phyloP scores from a whole-genome alignment of 2,888 invertebrate species.

The Petrophora chlorosata region DNA sequence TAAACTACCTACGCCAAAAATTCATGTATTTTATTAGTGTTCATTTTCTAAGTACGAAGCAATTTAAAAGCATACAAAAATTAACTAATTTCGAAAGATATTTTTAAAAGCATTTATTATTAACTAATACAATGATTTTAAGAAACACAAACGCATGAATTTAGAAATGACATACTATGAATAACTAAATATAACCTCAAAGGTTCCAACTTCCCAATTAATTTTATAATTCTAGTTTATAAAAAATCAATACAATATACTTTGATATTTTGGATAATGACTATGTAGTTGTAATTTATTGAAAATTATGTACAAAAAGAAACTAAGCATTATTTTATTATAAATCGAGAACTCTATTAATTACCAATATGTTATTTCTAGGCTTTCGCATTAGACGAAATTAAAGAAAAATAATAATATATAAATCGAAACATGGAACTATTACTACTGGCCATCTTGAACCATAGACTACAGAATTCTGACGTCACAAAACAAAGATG shows the following conservation, averaged over 20 bases:
- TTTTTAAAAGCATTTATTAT: constrained; percentile 43
- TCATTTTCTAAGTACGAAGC: constrained; percentile 70
- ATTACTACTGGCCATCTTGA: constrained; percentile 42
- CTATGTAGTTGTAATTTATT: constrained; percentile 55
- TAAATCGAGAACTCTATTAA: constrained; percentile 47
- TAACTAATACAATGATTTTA: constrained; percentile 47
- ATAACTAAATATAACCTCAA: constrained; percentile 47
- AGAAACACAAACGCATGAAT: constrained; percentile 47
- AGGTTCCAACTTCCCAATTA: constrained; percentile 48
- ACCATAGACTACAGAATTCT: constrained; percentile 45
- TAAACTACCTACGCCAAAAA: constrained; percentile 45
- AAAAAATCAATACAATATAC: constrained; percentile 41
- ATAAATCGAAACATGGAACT: constrained; percentile 15
- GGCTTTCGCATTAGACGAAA: constrained; percentile 42
- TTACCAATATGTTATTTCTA: constrained; percentile 39
- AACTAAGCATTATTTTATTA: constrained; percentile 38
- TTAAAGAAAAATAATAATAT: constrained; percentile 34
- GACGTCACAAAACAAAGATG: constrained; percentile 56
- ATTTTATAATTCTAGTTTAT: constrained; percentile 41
- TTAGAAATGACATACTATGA: constrained; percentile 35
- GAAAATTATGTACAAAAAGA: constrained; percentile 64
- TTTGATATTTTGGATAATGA: constrained; percentile 61
- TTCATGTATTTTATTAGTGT: constrained; percentile 37
- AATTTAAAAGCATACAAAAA: constrained; percentile 59
- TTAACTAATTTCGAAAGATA: constrained; percentile 34